phyloP scores from a whole-genome alignment of 2,888 invertebrate species.

The Apantesis nais region DNA sequence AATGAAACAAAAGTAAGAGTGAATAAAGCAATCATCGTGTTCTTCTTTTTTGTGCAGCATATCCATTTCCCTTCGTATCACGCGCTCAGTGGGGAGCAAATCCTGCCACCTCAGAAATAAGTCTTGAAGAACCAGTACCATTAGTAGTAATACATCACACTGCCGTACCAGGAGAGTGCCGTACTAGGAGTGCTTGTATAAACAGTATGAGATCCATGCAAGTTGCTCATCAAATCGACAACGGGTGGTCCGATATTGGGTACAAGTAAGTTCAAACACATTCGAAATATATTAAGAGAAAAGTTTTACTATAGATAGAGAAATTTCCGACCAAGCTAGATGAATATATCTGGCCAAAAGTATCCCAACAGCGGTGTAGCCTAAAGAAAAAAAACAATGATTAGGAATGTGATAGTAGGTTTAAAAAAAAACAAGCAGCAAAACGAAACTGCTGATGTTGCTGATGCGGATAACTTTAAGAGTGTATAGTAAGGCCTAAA shows the following conservation, averaged over 20 bases:
- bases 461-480: too few relatives aligned
- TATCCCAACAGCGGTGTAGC: background rate
- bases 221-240: background rate
- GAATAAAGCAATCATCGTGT: background rate
- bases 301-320: background rate
- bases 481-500: too few relatives aligned
- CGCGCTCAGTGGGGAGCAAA: conserved; percentile 9
- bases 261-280: conserved; percentile 14
- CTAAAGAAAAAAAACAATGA: background rate
- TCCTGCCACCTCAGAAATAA: background rate
- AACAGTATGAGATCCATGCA: conserved; percentile 16
- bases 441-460: too few relatives aligned
- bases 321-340: background rate
- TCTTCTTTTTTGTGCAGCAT: conserved; percentile 2
- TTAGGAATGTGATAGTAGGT: background rate
- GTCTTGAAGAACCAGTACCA: conserved; percentile 83
- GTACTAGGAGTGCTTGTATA: conserved; percentile 55
- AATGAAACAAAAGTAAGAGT: too few relatives aligned
- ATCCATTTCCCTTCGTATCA: conserved; percentile 10
- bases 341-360: background rate
- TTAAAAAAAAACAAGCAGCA: background rate
- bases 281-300: background rate
- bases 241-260: conserved; percentile 16
- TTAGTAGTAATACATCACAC: conserved; percentile 89
- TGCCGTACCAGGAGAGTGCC: conserved; percentile 85